Evolutionary conservation across 2,888 invertebrate genomes (phyloP).

Genomic region (Nezara viridula): DNA sequence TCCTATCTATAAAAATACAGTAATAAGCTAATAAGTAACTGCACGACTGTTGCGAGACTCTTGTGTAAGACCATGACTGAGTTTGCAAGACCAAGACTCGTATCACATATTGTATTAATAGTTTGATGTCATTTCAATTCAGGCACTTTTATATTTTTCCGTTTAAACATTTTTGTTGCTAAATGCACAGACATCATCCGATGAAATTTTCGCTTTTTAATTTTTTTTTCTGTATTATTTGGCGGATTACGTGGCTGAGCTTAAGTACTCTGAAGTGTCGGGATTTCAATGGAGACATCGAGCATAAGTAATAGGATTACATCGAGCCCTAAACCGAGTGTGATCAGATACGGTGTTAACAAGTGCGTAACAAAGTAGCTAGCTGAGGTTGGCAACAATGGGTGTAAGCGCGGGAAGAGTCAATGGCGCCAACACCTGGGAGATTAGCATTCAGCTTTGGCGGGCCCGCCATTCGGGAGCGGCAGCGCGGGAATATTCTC

Average conservation of each 20-base stretch:
- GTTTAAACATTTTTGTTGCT: no score
- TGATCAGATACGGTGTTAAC: conserved; percentile 10
- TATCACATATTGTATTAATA: no score
- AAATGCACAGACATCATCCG: background rate
- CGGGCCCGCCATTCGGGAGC: background rate
- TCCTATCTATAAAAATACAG: no score
- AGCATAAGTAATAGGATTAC: background rate
- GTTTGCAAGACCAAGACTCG: no score
- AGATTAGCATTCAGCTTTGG: background rate
- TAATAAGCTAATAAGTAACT: no score
- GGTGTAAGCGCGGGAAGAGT: conserved; percentile 36
- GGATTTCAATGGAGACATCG: background rate
- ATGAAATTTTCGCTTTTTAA: background rate
- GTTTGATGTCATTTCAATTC: no score
- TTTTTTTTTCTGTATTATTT: background rate
- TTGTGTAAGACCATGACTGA: no score
- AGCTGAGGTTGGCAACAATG: conserved; percentile 26
- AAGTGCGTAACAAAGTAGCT: conserved; percentile 37
- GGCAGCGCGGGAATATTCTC: background rate
- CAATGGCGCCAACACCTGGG: conserved; percentile 49
- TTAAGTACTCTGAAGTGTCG: background rate
- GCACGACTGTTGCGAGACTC: no score
- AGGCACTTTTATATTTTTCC: no score
- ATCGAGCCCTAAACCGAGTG: background rate
- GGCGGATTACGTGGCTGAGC: background rate